Evolutionary conservation across 2,888 invertebrate species (phyloP).

Genomic region (Siphlonurus alternatus): DNA sequence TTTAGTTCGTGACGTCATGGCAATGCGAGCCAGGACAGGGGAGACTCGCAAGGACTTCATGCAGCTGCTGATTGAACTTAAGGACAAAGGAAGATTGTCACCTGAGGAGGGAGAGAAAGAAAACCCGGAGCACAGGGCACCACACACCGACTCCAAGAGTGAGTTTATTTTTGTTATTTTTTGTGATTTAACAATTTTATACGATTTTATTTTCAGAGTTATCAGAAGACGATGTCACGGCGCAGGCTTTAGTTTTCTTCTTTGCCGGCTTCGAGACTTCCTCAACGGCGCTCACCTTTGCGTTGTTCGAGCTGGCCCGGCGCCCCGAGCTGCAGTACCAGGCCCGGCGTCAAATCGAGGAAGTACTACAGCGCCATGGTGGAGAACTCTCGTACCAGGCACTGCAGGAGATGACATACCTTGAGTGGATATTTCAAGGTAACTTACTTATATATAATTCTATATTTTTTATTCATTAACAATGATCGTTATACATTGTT

Average conservation of each 20-base stretch:
- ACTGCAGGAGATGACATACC: slow-evolving; percentile 18
- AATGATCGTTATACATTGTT: slow-evolving; percentile 14
- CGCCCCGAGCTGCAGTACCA: background rate
- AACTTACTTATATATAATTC: too few relatives aligned
- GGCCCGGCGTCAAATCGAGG: background rate
- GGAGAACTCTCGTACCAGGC: background rate
- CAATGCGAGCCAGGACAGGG: slow-evolving; percentile 30
- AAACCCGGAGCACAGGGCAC: background rate
- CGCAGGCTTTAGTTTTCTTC: slow-evolving; percentile 30
- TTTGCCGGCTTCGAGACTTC: slow-evolving; percentile 11
- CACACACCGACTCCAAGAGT: too few relatives aligned
- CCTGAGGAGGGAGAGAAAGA: background rate
- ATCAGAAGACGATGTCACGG: slow-evolving; percentile 23
- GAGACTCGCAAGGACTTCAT: slow-evolving; percentile 36
- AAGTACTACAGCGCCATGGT: background rate
- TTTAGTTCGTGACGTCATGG: slow-evolving; percentile 30
- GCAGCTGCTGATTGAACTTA: slow-evolving; percentile 23
- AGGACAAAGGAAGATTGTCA: background rate
- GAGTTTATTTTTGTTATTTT: too few relatives aligned
- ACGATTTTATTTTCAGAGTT: slow-evolving; percentile 16
- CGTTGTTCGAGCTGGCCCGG: background rate
- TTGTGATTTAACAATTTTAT: too few relatives aligned
- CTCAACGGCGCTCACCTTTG: background rate
- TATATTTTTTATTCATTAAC: too few relatives aligned
- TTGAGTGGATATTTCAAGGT: slow-evolving; percentile 17